Base-by-base conservation (phyloP, 2,113 vertebrate genomes). In the Laterallus jamaicensis region DNA sequence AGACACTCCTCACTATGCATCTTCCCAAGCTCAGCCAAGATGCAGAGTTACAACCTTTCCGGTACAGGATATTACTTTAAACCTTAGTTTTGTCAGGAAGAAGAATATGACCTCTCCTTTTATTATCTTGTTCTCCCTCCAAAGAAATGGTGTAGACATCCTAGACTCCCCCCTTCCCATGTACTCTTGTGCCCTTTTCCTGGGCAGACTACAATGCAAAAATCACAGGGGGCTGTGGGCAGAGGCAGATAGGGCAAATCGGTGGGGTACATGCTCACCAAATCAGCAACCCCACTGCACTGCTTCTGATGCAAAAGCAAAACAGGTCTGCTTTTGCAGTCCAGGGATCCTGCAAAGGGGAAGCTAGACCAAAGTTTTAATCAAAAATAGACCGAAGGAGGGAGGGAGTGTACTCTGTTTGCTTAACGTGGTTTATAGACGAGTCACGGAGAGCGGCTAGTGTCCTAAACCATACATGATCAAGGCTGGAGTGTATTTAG, bases 401-500 rank as follows among this genome's bases (percentile, higher is more conserved):
- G 67, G 39, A 60, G 10, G 3, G 47, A 75, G 8, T 0, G 0
- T 35, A 62, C 15, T 77, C 14, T 56, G 11, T 26, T 56, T 84
- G 62, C 54, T 49, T 55, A 52, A 50, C 5, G 2, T 5, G 5
- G 29, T 93, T 89, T 92, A 79, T 22, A 73, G 66, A 73, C 29
- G 22, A 93, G 39, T 95, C 81, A 84, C 32, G 0, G 0, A 79
- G 63, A 84, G 60, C 0, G 0, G 35, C 44, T 76, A 35, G 49
- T 91, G 58, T 79, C 70, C 54, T 68, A 93, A 96, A 93, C 52
- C 17, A n/a, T 40, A 82, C 52, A 54, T 7, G 10, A 78, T 84
- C n/a, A 74, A 76, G 90, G 35, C 60, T 73, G 62, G 66, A 50
- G 37, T 58, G 77, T 62, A 68, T 68, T 96, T 93, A 95, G 73